A percentile compares a stretch with the other conserved stretches of the same genome.
Conservation (phyloP, 2,113 vertebrate species). For the Gambusia holbrooki region DNA sequence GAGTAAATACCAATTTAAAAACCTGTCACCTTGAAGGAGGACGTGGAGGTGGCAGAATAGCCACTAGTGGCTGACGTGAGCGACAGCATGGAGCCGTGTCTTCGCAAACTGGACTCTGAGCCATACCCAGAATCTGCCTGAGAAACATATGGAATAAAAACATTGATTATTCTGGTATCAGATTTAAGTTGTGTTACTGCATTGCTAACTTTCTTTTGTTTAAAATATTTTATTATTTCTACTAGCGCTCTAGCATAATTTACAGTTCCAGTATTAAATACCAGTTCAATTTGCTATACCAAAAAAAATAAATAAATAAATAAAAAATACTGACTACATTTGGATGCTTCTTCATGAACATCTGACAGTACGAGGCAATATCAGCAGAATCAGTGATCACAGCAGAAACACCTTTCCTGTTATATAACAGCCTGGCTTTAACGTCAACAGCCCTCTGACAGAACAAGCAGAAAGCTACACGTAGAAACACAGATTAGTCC, state of each 20-base stretch:
- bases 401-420: conserved; percentile 38
- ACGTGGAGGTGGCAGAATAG: conserved; percentile 95
- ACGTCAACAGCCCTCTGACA: conserved; percentile 11
- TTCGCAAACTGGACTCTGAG: conserved; percentile 93
- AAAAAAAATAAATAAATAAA: background rate
- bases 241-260: too few species aligned
- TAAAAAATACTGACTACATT: background rate
- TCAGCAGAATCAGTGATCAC: background rate
- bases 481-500: background rate
- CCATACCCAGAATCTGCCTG: conserved; percentile 96
- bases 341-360: too few species aligned
- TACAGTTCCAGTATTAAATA: too few species aligned
- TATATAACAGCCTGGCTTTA: conserved; percentile 20
- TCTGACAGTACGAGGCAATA: too few species aligned
- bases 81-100: conserved; percentile 96
- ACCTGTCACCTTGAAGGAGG: conserved; percentile 92
- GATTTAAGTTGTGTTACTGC: too few species aligned
- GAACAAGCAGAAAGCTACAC: background rate
- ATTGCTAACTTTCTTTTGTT: too few species aligned
- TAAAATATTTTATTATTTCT: too few species aligned
- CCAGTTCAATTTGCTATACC: too few species aligned
- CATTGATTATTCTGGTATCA: too few species aligned
- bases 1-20: too few species aligned
- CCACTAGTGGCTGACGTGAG: conserved; percentile 94
- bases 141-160: background rate